Evolutionary conservation across 2,113 vertebrate species (phyloP), one percentile per base, ranked within the genome.

Genomic region (Leptobrachium leishanense): DNA sequence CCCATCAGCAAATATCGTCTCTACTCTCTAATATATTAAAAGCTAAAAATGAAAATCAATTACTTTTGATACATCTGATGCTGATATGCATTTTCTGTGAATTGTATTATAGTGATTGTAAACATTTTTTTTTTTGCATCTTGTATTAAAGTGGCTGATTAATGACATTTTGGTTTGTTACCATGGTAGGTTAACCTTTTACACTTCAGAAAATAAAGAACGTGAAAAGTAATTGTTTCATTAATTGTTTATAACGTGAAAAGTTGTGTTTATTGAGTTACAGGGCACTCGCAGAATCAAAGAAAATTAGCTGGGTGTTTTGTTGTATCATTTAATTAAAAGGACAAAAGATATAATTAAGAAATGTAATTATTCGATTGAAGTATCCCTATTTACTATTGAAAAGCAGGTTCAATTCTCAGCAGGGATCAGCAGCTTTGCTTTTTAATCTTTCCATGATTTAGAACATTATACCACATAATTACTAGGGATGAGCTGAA

Each of bases 51-150:
- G 43, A 41, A 57, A 68, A 81, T 81, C 50, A 74, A 74, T 74
- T 62, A 54, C 68, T 81, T 81, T 72, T 41, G 68, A 63, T 50
- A 31, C 12, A 13, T 42, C 44, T 57, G 50, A 72, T 65, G n/a
- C 41, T 59, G 71, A 74, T 81, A 43, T 62, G 57, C 65, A 74
- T 74, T 72, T 74, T 41, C 20, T 44, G 40, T 59, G 42, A 73
- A 74, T n/a, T 57, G 71, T 68, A 59, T 62, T 62, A 39, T 74
- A 2, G 7, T 62, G 54, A 74, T 68, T 68, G 53, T 65, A 74
- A 74, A 68, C 64, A 62, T 64, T 44, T 68, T 74, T 68, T 74
- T 64, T 44, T 68, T 74, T 65, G 73, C 68, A 81, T 46, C 72
- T 31, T 12, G 43, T 31, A 50, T 62, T 50, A 74, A 68, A 20